Evolutionary conservation across 2,888 invertebrate species (phyloP), one percentile per base, ranked within the genome.

Genomic region (Agrilus biguttatus): DNA sequence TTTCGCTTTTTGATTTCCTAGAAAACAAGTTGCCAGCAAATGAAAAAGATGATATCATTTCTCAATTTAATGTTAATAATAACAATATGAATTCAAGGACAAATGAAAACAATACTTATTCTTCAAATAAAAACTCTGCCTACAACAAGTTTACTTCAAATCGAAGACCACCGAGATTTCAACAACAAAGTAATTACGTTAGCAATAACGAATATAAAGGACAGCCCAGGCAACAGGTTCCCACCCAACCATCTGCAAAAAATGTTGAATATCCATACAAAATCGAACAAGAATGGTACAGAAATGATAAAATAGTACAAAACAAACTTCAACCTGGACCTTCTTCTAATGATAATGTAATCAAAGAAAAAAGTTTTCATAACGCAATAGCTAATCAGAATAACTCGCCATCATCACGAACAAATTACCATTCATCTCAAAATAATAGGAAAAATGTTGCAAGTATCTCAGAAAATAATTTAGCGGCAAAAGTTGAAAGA

Each of bases 1-100:
- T 87, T 2, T 85, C 84, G 0, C 65, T 88, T 3, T 88, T 87
- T 62, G 84, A 85, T 61, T 88, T 86, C 59, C 71, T 88, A 8
- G 86, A 87, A 59, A 80, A 84, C 55, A 88, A 87, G 66, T 66
- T 88, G 37, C 80, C 80, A 36, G 67, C 64, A n/a, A 62, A 45
- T 39, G 55, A 54, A 40, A 28, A 28, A 10, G 28, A 10, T 4
- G 10, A 28, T 28, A 28, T 10, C 5, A 44, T 21, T 21, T 21
- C 21, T 21, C 21, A 21, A 7, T 21, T 47, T 37, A 44, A 39
- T 23, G 17, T 35, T 41, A 40, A 34, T 36, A 41, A 33, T 21
- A 23, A 13, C 13, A 40, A 39, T 14, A 43, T 37, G 7, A 39
- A 28, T 14, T 42, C 19, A 21, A 33, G 33, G 32, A 37, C 14